phyloP scores from a whole-genome alignment of 2,113 vertebrate genomes.

The Callaeas wilsoni region DNA sequence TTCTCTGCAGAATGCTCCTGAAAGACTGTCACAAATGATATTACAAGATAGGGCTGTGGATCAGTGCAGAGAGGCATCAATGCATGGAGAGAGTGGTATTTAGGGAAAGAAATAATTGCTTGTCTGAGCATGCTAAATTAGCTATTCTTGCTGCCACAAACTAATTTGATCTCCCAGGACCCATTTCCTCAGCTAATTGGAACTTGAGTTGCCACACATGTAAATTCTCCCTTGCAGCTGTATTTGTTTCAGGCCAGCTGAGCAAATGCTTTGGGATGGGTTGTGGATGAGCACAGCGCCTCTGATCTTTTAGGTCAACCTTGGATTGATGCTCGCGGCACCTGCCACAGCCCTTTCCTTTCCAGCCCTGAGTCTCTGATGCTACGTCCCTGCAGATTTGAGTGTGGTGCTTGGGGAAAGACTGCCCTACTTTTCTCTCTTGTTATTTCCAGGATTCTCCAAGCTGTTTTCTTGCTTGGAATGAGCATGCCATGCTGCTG shows the following conservation, averaged over 20 bases:
- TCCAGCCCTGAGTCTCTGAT: neutral
- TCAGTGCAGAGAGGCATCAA: neutral
- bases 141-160: slow-evolving; percentile 41
- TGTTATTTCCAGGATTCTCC: neutral
- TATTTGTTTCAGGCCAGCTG: slow-evolving; percentile 12
- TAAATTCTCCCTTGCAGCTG: slow-evolving; percentile 37
- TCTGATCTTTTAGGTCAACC: neutral
- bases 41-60: neutral
- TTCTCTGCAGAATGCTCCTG: neutral
- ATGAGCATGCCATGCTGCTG: fast-evolving
- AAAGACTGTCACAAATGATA: slow-evolving; percentile 3
- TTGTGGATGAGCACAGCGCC: neutral
- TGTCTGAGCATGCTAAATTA: slow-evolving; percentile 52
- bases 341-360: neutral
- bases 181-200: slow-evolving; percentile 59
- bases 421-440: neutral
- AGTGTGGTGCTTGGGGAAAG: neutral
- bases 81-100: slow-evolving; percentile 15
- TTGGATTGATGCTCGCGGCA: fast-evolving
- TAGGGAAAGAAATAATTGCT: slow-evolving; percentile 56
- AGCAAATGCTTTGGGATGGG: neutral
- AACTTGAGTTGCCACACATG: slow-evolving; percentile 4
- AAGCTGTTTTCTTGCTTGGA: neutral
- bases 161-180: slow-evolving; percentile 55
- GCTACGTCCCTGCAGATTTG: neutral